A percentile compares a stretch with the other conserved stretches of the same genome.
Evolutionary conservation across 2,888 invertebrate species (phyloP).

Genomic region (Heteromurus nitidus): DNA sequence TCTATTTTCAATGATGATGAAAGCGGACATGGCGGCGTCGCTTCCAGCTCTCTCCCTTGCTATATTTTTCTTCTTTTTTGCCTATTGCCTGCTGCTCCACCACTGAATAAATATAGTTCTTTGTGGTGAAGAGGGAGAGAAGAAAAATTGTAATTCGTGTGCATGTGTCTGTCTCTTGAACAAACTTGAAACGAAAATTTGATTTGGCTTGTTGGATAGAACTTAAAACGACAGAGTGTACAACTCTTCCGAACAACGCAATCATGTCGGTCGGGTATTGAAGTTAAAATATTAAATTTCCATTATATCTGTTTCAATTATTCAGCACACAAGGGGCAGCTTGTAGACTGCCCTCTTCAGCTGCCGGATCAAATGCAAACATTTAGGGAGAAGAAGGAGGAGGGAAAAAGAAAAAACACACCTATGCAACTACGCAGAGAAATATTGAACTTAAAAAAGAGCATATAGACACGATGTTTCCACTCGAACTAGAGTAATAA

Average conservation of each 20-base stretch:
- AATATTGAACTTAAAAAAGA: neutral
- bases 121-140: too few species aligned
- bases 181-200: neutral
- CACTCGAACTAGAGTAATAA: neutral
- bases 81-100: too few species aligned
- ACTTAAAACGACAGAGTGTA: neutral
- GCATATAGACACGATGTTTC: neutral
- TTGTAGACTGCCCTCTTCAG: neutral
- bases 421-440: neutral
- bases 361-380: neutral
- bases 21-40: slow-evolving; percentile 28
- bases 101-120: too few species aligned
- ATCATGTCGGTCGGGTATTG: slow-evolving; percentile 28
- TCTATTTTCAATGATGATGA: slow-evolving; percentile 27
- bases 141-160: too few species aligned
- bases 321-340: slow-evolving; percentile 6
- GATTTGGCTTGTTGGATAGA: neutral
- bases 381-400: neutral
- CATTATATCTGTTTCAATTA: slow-evolving; percentile 29
- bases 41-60: neutral
- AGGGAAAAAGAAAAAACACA: neutral
- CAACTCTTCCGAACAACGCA: neutral
- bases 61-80: neutral
- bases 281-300: slow-evolving; percentile 40
- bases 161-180: neutral